Evolutionary conservation across 2,797 vertebrate genomes (phyloP).

Genomic region (Notamacropus eugenii): DNA sequence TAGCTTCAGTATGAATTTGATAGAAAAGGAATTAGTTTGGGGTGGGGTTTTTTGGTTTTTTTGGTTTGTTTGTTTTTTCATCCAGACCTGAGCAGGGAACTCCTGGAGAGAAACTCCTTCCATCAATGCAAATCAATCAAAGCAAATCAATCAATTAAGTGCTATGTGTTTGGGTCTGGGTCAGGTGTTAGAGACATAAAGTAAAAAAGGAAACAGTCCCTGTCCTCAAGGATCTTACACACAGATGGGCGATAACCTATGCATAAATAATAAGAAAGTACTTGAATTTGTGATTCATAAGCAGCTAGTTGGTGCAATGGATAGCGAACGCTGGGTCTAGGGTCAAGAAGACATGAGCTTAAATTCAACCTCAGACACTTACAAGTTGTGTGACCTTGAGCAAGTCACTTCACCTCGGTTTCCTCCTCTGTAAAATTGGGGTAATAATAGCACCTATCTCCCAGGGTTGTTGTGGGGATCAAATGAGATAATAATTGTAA

Average conservation of each 20-base stretch:
- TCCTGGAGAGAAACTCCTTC: not conserved
- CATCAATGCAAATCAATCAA: not conserved
- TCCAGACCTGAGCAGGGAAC: not conserved
- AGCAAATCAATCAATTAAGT: not conserved
- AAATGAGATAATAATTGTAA: not conserved
- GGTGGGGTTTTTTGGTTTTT: not conserved
- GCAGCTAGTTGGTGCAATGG: not conserved
- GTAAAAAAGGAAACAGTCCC: not conserved
- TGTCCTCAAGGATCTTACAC: not conserved
- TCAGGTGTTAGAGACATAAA: not conserved
- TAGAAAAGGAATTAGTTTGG: not conserved
- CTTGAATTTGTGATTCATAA: not conserved
- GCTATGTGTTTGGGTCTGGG: not conserved
- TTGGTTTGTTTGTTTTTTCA: not conserved
- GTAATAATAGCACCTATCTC: not conserved
- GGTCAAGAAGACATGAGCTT: not conserved
- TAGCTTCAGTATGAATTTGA: not conserved
- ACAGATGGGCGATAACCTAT: not conserved
- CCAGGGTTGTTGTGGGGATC: not conserved
- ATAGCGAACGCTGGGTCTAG: not conserved
- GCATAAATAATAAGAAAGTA: not conserved
- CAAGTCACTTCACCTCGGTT: not conserved
- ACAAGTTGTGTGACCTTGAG: not conserved
- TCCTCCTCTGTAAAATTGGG: not conserved
- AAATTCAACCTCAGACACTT: not conserved